Percentiles rank a stretch among this genome's conserved stretches.
phyloP scores from a whole-genome alignment of 2,113 vertebrate genomes.

The Dicentrarchus labrax region DNA sequence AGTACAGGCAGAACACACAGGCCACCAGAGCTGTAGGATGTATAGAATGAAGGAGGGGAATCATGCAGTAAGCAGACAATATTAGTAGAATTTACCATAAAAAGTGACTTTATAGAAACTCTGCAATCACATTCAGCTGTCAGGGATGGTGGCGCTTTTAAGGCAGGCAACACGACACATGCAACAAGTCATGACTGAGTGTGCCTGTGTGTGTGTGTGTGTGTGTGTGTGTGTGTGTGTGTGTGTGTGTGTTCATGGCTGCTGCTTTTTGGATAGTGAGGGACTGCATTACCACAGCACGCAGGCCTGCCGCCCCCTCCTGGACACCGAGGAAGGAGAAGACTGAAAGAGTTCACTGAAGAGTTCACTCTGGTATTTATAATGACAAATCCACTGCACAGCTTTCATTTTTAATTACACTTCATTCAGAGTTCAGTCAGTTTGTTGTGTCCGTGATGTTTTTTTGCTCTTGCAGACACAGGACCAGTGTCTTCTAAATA shows the following conservation, averaged over 20 bases:
- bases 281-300: neutral
- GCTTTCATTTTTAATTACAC: neutral
- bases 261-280: neutral
- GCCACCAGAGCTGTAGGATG: slow-evolving; percentile 14
- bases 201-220: neutral
- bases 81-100: neutral
- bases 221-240: too few species aligned
- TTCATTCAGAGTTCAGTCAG: neutral
- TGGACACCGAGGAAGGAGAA: slow-evolving; percentile 53
- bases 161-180: neutral
- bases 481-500: neutral
- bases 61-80: neutral
- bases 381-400: neutral
- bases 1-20: neutral
- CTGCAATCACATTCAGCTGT: neutral
- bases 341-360: neutral
- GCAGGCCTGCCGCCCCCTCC: slow-evolving; percentile 71
- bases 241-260: neutral
- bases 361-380: too few species aligned
- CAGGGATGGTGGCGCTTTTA: neutral
- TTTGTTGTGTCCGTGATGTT: neutral
- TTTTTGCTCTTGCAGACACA: neutral
- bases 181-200: slow-evolving; percentile 7
- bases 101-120: neutral
- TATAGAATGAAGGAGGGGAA: neutral